phyloP scores from a whole-genome alignment of 2,888 invertebrate species.

The Orchesellides sinensis region DNA sequence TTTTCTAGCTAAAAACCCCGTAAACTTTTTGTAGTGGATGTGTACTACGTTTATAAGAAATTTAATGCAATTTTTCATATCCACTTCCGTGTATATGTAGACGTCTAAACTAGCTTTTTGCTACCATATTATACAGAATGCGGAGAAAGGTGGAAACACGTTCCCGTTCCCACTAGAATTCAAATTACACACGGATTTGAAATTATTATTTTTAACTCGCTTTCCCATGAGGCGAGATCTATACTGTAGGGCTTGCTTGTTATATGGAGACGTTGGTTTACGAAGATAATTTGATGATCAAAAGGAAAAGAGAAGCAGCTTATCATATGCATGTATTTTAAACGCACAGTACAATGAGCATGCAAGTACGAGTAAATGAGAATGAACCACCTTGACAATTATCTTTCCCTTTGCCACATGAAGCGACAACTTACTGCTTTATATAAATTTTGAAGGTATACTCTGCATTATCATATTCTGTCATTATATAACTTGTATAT shows the following conservation, averaged over 20 bases:
- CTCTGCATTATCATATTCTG: too few relatives aligned
- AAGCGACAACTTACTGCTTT: too few relatives aligned
- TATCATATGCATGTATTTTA: not conserved
- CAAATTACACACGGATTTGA: not conserved
- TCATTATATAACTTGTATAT: too few relatives aligned
- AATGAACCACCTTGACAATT: conserved; percentile 19
- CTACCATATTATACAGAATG: not conserved
- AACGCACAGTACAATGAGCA: conserved; percentile 19
- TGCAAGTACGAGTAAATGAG: too few relatives aligned
- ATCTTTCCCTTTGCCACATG: conserved; percentile 33
- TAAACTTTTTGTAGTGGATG: not conserved
- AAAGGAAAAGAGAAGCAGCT: not conserved
- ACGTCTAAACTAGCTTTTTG: not conserved
- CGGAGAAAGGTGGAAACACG: not conserved
- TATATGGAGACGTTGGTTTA: too few relatives aligned
- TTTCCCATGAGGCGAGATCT: too few relatives aligned
- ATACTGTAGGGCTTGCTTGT: too few relatives aligned
- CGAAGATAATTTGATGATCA: not conserved
- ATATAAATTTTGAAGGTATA: too few relatives aligned
- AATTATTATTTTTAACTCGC: not conserved
- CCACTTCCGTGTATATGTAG: conserved; percentile 13
- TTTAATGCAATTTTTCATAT: conserved; percentile 45
- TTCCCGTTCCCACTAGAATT: too few relatives aligned
- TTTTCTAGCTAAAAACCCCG: conserved; percentile 40
- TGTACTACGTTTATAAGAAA: not conserved